A percentile compares a stretch with the other conserved stretches of the same genome.
These are phyloP conservation scores for Cheilosia variabilis DNA, from an alignment of 2,888 invertebrate genomes.

Conservation along the genomic window DNA sequence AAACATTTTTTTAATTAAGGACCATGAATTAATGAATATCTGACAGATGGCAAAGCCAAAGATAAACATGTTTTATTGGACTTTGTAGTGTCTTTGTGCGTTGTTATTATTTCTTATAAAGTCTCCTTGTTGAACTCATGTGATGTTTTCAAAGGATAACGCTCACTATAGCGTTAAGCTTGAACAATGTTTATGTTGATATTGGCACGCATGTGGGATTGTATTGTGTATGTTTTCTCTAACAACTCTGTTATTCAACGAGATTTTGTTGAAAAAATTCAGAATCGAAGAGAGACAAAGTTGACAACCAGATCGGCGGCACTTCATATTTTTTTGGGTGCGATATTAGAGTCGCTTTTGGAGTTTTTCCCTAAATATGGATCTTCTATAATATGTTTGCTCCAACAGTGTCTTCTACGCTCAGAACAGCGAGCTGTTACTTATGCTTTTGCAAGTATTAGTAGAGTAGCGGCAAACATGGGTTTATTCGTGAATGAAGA, in stretches of 20 bases:
- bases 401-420: too few species aligned
- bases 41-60: conserved; percentile 48
- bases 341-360: too few species aligned
- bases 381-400: too few species aligned
- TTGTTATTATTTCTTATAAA: conserved; percentile 2
- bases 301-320: too few species aligned
- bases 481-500: too few species aligned
- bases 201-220: neutral
- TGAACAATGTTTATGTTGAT: neutral
- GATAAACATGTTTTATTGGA: conserved; percentile 56
- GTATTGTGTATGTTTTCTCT: neutral
- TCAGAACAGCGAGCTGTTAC: too few species aligned
- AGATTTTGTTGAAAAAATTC: too few species aligned
- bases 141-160: conserved; percentile 1
- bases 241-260: neutral
- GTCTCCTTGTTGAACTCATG: conserved; percentile 4
- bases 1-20: conserved; percentile 72
- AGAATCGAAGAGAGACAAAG: too few species aligned
- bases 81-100: conserved; percentile 28
- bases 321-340: too few species aligned
- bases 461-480: too few species aligned
- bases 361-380: too few species aligned
- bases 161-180: neutral
- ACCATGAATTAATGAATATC: conserved; percentile 71
- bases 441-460: too few species aligned